Evolutionary conservation across 2,113 vertebrate genomes (phyloP).

Genomic region (Ivindomyrus marchei): DNA sequence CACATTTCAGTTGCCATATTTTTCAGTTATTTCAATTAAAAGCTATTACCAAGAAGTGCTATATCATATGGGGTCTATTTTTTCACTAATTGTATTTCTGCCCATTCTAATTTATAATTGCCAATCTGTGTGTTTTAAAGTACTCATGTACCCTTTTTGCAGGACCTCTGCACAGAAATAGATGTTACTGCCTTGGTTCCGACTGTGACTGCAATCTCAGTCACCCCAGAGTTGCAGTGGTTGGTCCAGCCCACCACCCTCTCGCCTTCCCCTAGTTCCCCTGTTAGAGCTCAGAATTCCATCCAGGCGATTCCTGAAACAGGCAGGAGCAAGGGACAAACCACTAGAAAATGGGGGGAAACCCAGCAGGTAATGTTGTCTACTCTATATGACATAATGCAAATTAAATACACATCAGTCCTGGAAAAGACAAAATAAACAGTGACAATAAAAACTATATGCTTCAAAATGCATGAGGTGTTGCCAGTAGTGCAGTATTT

Average conservation of each 20-base stretch:
- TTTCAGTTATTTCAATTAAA: not conserved
- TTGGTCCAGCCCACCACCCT: slow-evolving; percentile 74
- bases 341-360: slow-evolving; percentile 69
- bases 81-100: not conserved
- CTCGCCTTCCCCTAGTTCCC: slow-evolving; percentile 66
- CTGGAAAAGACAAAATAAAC: not conserved
- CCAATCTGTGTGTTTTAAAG: not conserved
- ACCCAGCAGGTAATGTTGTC: slow-evolving; percentile 74
- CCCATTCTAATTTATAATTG: not conserved
- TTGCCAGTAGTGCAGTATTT: slow-evolving; percentile 48
- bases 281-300: slow-evolving; percentile 58
- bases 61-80: not conserved
- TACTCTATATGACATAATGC: not conserved
- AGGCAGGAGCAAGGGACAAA: slow-evolving; percentile 59
- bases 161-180: slow-evolving; percentile 69
- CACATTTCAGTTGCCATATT: not conserved
- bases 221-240: slow-evolving; percentile 75
- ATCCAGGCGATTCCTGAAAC: slow-evolving; percentile 48
- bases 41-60: not conserved
- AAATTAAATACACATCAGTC: not conserved
- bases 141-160: slow-evolving; percentile 22
- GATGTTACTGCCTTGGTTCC: slow-evolving; percentile 72
- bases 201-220: slow-evolving; percentile 75
- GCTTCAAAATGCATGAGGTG: not conserved
- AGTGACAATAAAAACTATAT: not conserved